Conservation (phyloP, 2,888 invertebrate species). For the Caenorhabditis sp. region DNA sequence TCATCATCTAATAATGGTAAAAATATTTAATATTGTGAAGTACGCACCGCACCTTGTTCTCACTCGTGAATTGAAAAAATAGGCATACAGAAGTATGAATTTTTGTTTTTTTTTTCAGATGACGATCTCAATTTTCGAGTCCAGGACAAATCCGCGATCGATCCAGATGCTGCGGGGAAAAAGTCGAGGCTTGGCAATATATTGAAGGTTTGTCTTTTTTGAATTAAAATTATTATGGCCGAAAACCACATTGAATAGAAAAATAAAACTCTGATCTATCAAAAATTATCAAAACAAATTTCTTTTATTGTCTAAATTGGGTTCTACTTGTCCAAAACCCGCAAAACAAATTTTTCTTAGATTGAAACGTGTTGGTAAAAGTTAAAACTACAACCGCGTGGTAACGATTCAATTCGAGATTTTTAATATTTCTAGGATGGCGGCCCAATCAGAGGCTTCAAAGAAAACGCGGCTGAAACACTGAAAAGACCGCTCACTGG, state of each 20-base stretch:
- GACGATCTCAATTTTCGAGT: constrained; percentile 53
- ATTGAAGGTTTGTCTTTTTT: constrained; percentile 26
- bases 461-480: constrained; percentile 45
- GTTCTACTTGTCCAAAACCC: no score
- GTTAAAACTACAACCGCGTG: no score
- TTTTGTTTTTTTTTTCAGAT: constrained; percentile 28
- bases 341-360: no score
- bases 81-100: no score
- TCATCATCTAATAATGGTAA: constrained; percentile 1
- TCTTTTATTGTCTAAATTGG: no score
- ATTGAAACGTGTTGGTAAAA: no score
- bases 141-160: constrained; percentile 40
- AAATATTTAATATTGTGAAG: background rate
- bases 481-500: constrained; percentile 64
- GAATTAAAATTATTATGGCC: background rate
- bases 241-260: background rate
- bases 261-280: no score
- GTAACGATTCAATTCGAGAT: no score
- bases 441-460: constrained; percentile 38
- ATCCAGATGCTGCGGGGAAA: constrained; percentile 23
- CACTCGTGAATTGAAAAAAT: background rate
- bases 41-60: background rate
- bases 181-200: constrained; percentile 37
- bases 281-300: no score
- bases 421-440: constrained; percentile 15